These are phyloP conservation scores for Rhodophaea formosa DNA, from an alignment of 2,888 invertebrate genomes.

Conservation along the genomic window DNA sequence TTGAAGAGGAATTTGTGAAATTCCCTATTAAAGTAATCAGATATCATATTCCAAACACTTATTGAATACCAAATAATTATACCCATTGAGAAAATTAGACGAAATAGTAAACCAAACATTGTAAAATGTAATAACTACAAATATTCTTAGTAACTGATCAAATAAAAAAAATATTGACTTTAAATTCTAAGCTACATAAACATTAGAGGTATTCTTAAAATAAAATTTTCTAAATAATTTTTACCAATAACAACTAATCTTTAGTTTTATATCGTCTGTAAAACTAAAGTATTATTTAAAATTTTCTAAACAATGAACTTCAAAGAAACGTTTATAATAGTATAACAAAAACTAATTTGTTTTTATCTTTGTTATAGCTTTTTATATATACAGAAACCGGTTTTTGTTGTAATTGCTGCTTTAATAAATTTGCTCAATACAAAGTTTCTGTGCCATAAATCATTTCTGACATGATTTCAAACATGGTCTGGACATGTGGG, in stretches of 20 bases:
- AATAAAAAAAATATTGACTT: neutral
- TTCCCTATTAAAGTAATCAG: constrained; percentile 87
- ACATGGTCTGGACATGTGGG: constrained; percentile 85
- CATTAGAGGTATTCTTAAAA: too few species aligned
- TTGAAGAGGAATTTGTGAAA: constrained; percentile 83
- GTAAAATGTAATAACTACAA: constrained; percentile 24
- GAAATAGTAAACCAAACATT: constrained; percentile 84
- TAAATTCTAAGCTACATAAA: too few species aligned
- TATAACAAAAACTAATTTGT: too few species aligned
- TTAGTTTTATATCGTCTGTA: neutral
- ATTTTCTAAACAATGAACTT: neutral
- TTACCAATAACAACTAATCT: neutral
- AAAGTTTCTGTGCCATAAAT: constrained; percentile 58
- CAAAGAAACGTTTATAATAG: neutral
- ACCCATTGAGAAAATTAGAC: constrained; percentile 83
- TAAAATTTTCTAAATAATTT: too few species aligned
- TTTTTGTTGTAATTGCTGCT: too few species aligned
- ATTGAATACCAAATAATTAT: constrained; percentile 87
- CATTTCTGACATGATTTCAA: constrained; percentile 76
- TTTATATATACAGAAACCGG: too few species aligned
- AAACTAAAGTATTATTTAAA: neutral
- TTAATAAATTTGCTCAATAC: constrained; percentile 23
- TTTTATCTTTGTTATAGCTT: too few species aligned
- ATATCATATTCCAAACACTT: constrained; percentile 86
- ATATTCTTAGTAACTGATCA: neutral